Percentiles rank a stretch among this genome's conserved stretches.
Evolutionary conservation across 2,888 invertebrate genomes (phyloP).

Genomic region (Himalopsyche japonica): DNA sequence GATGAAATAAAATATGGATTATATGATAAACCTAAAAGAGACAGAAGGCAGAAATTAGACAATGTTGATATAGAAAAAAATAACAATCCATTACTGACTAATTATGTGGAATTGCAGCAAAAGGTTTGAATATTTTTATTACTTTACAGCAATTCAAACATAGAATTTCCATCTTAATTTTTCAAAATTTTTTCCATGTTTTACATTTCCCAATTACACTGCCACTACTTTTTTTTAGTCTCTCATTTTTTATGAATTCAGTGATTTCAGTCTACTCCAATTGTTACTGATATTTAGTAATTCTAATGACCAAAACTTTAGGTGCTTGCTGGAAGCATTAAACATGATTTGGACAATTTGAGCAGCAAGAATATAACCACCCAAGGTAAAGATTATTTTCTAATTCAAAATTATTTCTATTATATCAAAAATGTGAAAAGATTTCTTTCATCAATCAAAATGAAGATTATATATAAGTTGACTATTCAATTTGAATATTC

Average conservation of each 20-base stretch:
- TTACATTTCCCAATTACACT: too few relatives aligned
- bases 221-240: too few relatives aligned
- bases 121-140: neutral
- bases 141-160: neutral
- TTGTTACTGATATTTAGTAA: too few relatives aligned
- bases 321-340: neutral
- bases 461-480: neutral
- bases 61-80: neutral
- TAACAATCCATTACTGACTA: neutral
- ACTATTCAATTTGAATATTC: too few relatives aligned
- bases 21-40: slow-evolving; percentile 6
- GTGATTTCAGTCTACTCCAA: too few relatives aligned
- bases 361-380: neutral
- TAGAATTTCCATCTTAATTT: neutral
- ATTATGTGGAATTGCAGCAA: neutral
- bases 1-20: slow-evolving; percentile 66
- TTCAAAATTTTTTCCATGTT: too few relatives aligned
- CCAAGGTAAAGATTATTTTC: neutral
- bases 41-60: neutral
- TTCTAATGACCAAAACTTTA: neutral
- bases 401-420: neutral
- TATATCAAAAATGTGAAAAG: too few relatives aligned
- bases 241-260: too few relatives aligned
- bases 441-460: too few relatives aligned
- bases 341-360: neutral